These are phyloP conservation scores for Volucella inflata DNA, from an alignment of 2,888 invertebrate species.

Conservation along the genomic window DNA sequence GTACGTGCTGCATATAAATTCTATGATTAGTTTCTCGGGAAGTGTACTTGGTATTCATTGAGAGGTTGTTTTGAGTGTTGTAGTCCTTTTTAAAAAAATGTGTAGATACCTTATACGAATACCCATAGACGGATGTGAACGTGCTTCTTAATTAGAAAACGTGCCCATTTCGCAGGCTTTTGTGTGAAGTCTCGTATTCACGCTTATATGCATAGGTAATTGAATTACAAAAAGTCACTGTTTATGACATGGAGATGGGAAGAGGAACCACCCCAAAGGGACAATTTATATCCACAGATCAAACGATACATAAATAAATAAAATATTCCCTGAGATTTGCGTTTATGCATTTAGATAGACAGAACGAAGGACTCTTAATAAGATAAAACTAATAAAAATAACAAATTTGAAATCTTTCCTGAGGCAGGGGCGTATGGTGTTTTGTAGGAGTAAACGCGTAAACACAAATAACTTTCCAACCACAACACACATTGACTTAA, in stretches of 20 bases:
- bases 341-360: not conserved
- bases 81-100: slow-evolving; percentile 31
- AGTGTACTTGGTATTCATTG: slow-evolving; percentile 62
- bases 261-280: too few species aligned
- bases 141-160: slow-evolving; percentile 60
- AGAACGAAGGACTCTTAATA: not conserved
- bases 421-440: too few species aligned
- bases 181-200: not conserved
- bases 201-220: slow-evolving; percentile 20
- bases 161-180: slow-evolving; percentile 38
- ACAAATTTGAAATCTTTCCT: too few species aligned
- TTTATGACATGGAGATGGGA: not conserved
- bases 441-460: too few species aligned
- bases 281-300: too few species aligned
- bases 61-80: slow-evolving; percentile 34
- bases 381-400: too few species aligned
- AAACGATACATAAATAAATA: too few species aligned
- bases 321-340: too few species aligned
- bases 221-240: slow-evolving; percentile 28
- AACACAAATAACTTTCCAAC: too few species aligned
- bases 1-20: slow-evolving; percentile 47
- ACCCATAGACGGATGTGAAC: not conserved
- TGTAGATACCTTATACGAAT: slow-evolving; percentile 7
- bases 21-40: slow-evolving; percentile 25
- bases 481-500: not conserved